Evolutionary conservation across 2,888 invertebrate genomes (phyloP).

Genomic region (Parthenolecanium corni): DNA sequence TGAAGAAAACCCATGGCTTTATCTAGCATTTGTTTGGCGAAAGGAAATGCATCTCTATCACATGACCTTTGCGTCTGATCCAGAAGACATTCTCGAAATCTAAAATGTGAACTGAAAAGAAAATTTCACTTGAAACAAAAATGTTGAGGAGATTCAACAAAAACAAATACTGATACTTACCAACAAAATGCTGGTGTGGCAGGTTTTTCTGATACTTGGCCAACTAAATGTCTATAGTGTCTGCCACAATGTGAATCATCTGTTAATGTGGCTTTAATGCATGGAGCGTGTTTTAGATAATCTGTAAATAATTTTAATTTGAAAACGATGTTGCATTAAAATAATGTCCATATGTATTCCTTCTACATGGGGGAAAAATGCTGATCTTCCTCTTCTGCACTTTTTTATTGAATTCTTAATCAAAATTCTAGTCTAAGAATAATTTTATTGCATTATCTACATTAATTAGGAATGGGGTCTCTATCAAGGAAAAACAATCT

Average conservation of each 20-base stretch:
- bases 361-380: no score
- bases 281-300: constrained; percentile 48
- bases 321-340: no score
- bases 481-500: no score
- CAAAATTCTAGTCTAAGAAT: no score
- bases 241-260: constrained; percentile 46
- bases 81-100: constrained; percentile 48
- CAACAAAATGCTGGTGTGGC: constrained; percentile 48
- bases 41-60: constrained; percentile 44
- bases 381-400: no score
- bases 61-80: constrained; percentile 44
- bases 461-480: no score
- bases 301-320: constrained; percentile 39
- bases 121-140: neutral
- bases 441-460: no score
- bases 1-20: constrained; percentile 48
- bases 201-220: constrained; percentile 45
- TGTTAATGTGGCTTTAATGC: constrained; percentile 49
- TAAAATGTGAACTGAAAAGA: constrained; percentile 45
- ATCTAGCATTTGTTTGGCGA: constrained; percentile 46
- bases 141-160: neutral
- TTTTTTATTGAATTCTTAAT: no score
- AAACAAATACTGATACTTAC: constrained; percentile 37
- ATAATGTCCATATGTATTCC: neutral
- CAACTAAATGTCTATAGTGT: constrained; percentile 46